Conservation (phyloP, 2,888 invertebrate species). For the Phania funesta region DNA sequence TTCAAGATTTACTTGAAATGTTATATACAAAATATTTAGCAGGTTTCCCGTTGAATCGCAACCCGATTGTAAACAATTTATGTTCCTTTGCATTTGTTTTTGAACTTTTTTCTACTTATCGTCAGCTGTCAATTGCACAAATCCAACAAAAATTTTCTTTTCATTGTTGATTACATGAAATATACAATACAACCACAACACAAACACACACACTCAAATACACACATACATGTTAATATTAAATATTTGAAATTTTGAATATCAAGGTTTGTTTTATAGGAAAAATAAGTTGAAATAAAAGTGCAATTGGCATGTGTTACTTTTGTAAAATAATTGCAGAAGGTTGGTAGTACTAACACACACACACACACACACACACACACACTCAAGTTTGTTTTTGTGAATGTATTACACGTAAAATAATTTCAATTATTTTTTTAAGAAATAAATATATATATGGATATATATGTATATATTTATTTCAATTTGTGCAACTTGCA, state of each 20-base stretch:
- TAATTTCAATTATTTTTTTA: too few species aligned
- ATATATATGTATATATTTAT: too few species aligned
- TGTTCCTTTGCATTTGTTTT: conserved; percentile 33
- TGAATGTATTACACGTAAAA: too few species aligned
- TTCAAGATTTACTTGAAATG: too few species aligned
- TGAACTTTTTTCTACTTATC: conserved; percentile 50
- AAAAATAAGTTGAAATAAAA: conserved; percentile 28
- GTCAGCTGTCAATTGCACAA: conserved; percentile 68
- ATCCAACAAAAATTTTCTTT: conserved; percentile 48
- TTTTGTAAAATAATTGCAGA: conserved; percentile 41
- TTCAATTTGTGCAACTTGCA: too few species aligned
- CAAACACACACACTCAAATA: not conserved
- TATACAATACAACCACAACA: conserved; percentile 25
- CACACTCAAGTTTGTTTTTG: not conserved
- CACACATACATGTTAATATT: not conserved
- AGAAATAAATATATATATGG: too few species aligned
- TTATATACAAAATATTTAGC: too few species aligned
- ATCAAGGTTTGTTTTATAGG: conserved; percentile 41
- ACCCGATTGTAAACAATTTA: conserved; percentile 44
- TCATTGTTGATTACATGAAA: conserved; percentile 50
- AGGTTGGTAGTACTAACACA: conserved; percentile 1
- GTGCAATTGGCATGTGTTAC: conserved; percentile 49
- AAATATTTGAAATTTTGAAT: conserved; percentile 40
- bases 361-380: not conserved
- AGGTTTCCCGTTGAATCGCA: not conserved